Evolutionary conservation across 2,797 vertebrate species (phyloP).

Genomic region (Hemibagrus guttatus): DNA sequence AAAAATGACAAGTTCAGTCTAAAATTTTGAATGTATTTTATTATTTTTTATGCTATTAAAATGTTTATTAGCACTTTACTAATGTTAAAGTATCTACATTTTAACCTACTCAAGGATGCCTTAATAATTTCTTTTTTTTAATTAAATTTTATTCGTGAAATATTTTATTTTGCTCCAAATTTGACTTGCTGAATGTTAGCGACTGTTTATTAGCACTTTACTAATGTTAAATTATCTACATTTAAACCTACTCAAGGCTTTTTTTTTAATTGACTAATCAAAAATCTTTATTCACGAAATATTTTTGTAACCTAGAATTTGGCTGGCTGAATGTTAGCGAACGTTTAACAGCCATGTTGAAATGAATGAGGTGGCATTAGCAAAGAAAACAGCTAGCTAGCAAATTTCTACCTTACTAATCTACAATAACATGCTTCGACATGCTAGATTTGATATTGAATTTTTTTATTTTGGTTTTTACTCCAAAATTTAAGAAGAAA

Average conservation of each 20-base stretch:
- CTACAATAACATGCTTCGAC: neutral
- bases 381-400: neutral
- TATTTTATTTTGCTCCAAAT: no score
- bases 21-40: no score
- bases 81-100: no score
- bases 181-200: no score
- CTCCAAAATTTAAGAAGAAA: neutral
- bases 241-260: neutral
- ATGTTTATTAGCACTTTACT: no score
- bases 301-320: neutral
- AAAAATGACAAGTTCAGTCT: no score
- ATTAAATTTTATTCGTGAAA: no score
- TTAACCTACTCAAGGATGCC: no score
- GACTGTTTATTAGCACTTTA: no score
- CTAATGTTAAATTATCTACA: no score
- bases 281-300: neutral
- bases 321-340: neutral
- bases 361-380: neutral
- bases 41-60: no score
- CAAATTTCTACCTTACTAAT: neutral
- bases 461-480: neutral
- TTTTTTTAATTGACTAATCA: neutral
- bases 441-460: neutral
- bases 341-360: neutral
- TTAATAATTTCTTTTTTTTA: no score